Conservation (phyloP, 2,797 vertebrate genomes). For the Enteromius fasciolatus region DNA sequence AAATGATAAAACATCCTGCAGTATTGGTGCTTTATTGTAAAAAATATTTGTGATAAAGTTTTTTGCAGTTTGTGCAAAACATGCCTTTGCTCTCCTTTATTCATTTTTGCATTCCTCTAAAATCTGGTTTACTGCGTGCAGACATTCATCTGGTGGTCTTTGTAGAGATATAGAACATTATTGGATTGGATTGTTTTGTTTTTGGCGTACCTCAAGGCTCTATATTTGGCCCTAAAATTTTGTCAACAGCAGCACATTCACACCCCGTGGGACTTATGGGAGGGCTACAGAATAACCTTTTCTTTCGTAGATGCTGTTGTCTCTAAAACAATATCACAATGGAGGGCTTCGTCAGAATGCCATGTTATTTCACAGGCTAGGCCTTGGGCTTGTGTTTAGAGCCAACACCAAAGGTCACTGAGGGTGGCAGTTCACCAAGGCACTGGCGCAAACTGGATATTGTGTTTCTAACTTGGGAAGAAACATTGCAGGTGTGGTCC, state of each 20-base stretch:
- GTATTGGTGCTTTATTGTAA: not conserved
- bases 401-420: slow-evolving; percentile 50
- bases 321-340: slow-evolving; percentile 79
- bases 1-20: not conserved
- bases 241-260: slow-evolving; percentile 27
- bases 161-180: not conserved
- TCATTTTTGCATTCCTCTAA: slow-evolving; percentile 13
- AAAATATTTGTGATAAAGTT: not conserved
- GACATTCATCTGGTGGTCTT: not conserved
- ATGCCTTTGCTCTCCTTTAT: not conserved
- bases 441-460: slow-evolving; percentile 38
- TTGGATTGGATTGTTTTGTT: slow-evolving; percentile 38
- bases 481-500: slow-evolving; percentile 49
- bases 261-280: slow-evolving; percentile 44
- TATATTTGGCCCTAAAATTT: slow-evolving; percentile 22
- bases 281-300: slow-evolving; percentile 60
- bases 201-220: not conserved
- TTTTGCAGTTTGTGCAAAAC: not conserved
- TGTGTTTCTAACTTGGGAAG: slow-evolving; percentile 41
- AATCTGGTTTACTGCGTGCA: slow-evolving; percentile 3
- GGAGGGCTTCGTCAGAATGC: slow-evolving; percentile 75
- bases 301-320: slow-evolving; percentile 70
- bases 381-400: slow-evolving; percentile 19
- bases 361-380: slow-evolving; percentile 49
- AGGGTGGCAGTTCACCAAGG: slow-evolving; percentile 40